Evolutionary conservation across 2,797 vertebrate genomes (phyloP), one percentile per base, ranked within the genome.

Genomic region (Chelonia mydas): DNA sequence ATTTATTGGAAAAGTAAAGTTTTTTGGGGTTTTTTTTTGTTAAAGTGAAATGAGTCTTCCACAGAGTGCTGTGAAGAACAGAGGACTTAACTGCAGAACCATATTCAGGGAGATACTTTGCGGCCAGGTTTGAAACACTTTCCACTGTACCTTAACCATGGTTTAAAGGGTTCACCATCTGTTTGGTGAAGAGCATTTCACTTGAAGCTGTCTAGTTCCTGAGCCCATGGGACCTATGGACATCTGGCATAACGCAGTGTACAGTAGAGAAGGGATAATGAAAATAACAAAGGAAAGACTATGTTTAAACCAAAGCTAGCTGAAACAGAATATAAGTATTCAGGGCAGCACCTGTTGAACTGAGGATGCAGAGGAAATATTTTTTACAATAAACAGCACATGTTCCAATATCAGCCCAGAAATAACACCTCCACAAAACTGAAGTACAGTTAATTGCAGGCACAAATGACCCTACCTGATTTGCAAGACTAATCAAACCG

Each of bases 261-360:
- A 92, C 19, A 79, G 72, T 33, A 88, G 19, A 89, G 81, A 0
- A 59, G n/a, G 81, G 51, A 93, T 90, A 88, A 92, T 6, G 0
- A 16, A 81, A 6, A 85, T 8, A 83, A 65, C 72, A 83, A 92
- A 86, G 28, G 59, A 57, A 90, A 81, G 17, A 85, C 78, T 93
- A 92, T 4, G 41, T 53, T 90, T 82, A 83, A 96, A 94, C 6
- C 53, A 82, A 92, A 92, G 53, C 27, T 90, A 41, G 47, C n/a
- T n/a, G 83, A 94, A 95, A 93, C 17, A 47, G 0, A 11, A 88
- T 51, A 54, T 7, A 74, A 87, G 25, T 80, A 90, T 51, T 90
- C 31, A 92, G 37, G 88, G 28, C 21, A 94, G 77, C 31, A 89
- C 23, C 7, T 17, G 3, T 10, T 87, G 19, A 45, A 87, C 53